Conservation (phyloP, 2,888 invertebrate species). For the Hirtodrosophila alboralis region DNA sequence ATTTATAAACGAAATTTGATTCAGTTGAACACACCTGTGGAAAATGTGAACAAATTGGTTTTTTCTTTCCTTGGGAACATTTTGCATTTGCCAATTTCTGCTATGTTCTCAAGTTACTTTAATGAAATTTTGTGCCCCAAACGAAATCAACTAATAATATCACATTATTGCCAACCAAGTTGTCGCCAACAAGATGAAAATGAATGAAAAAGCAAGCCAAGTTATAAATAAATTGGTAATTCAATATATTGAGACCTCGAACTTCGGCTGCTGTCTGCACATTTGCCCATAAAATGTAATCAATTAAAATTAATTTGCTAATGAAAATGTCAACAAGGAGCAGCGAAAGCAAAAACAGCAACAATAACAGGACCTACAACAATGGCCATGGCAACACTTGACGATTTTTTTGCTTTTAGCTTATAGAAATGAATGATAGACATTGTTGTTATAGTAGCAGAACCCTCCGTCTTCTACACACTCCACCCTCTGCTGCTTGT, state of each 20-base stretch:
- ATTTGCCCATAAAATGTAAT: conserved; percentile 72
- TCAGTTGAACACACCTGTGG: conserved; percentile 12
- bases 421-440: conserved; percentile 65
- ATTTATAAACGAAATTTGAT: conserved; percentile 11
- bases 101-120: conserved; percentile 40
- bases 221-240: conserved; percentile 66
- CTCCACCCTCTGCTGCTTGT: background rate
- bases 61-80: conserved; percentile 4
- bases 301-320: conserved; percentile 77
- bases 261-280: conserved; percentile 46
- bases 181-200: conserved; percentile 10
- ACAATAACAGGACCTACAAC: conserved; percentile 29
- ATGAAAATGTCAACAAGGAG: conserved; percentile 72
- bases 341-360: conserved; percentile 15
- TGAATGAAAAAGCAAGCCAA: conserved; percentile 23
- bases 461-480: background rate
- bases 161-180: conserved; percentile 34
- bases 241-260: conserved; percentile 59
- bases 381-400: conserved; percentile 54
- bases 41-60: conserved; percentile 33
- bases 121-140: conserved; percentile 43
- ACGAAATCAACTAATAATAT: conserved; percentile 50
- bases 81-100: conserved; percentile 35
- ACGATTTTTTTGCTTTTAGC: conserved; percentile 44
- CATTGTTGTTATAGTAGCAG: conserved; percentile 66